Percentiles rank a stretch among this genome's conserved stretches.
phyloP scores from a whole-genome alignment of 2,888 invertebrate species.

The Synergus gifuensis region DNA sequence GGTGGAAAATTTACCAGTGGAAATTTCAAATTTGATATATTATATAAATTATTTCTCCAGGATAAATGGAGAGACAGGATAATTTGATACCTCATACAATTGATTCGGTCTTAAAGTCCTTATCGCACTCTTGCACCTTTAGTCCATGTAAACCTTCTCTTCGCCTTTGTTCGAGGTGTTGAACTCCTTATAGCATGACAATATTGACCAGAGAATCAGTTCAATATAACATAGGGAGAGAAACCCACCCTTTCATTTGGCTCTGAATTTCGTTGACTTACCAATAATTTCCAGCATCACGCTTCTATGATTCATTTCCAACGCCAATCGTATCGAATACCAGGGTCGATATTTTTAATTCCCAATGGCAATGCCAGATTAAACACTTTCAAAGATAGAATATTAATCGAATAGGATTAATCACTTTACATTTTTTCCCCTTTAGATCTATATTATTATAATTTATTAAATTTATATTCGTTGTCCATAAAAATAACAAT shows the following conservation, averaged over 20 bases:
- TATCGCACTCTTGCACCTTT: conserved; percentile 21
- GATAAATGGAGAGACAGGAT: background rate
- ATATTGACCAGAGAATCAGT: background rate
- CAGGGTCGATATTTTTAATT: background rate
- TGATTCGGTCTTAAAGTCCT: background rate
- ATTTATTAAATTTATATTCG: no score
- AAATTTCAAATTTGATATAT: background rate
- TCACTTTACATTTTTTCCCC: no score
- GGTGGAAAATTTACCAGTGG: background rate
- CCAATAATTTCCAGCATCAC: background rate
- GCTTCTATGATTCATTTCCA: conserved; percentile 1
- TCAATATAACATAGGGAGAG: background rate
- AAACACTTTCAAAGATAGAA: background rate
- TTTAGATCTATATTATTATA: no score
- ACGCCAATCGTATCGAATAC: background rate
- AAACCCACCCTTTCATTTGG: background rate
- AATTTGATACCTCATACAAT: background rate
- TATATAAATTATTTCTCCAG: background rate
- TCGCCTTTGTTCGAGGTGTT: background rate
- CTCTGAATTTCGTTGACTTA: no score
- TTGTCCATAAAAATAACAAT: no score
- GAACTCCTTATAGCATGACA: background rate
- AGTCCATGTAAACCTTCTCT: background rate
- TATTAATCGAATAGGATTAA: background rate
- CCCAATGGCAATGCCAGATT: background rate